Base-by-base conservation (phyloP, 2,888 invertebrate species). In the Archips xylosteana region DNA sequence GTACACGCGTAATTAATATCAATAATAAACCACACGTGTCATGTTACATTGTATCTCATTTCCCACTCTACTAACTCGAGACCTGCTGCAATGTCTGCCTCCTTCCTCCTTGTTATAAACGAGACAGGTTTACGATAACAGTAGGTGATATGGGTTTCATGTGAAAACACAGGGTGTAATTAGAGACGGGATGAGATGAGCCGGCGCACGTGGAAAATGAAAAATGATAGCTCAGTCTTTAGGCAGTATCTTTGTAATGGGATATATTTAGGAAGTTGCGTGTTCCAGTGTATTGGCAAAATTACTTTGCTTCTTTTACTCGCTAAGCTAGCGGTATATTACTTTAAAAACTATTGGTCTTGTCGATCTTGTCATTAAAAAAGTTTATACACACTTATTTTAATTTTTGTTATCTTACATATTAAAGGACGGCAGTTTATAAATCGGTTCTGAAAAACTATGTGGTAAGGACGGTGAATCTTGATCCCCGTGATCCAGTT, bases 131-230 rank as follows among this genome's bases (percentile, higher is more conserved):
- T 57, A 57, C 23, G 5, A 62, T 12, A 59, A 5, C 47, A 12
- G 47, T n/a, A n/a, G 34, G 5, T 15, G 32, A 51, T 34, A 34
- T 13, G 8, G 10, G 2, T 23, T 13, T 34, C 13, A 36, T n/a
- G 60, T 36, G 13, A 6, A 60, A 36, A 60, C 12, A 36, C 15
- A 6, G 36, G 34, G 49, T 32, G 64, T 65, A 65, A 65, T 51
- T 51, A 51, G 51, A 51, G 36, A 65, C n/a, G 64, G 23, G 47
- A 49, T 64, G 47, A 64, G 32, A 34, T n/a, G 13, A 60, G n/a
- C 9, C 57, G 2, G 57, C 36, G 12, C 36, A 15, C 49, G 51
- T 23, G 32, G 32, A 32, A 12, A 10, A 15, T 54, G 54, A 23
- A 45, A 45, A 47, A 47, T 13, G 47, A 12, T 13, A 47, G 12